A percentile compares a stretch with the other conserved stretches of the same genome.
Evolutionary conservation across 2,797 vertebrate species (phyloP).

Genomic region (Ceyx erithaca): DNA sequence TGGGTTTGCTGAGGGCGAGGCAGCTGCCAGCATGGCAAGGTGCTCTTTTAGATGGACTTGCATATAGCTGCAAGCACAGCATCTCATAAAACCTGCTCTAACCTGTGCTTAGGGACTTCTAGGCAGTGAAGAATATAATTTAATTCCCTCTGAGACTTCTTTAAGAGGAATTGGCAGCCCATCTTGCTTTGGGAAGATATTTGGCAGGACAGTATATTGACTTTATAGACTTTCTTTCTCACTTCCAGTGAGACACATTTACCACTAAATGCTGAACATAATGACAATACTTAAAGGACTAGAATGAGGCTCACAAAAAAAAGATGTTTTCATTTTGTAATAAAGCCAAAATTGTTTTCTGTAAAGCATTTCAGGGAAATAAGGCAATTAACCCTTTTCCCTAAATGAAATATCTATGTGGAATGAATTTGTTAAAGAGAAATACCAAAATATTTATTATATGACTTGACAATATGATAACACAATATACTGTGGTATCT

Average conservation of each 20-base stretch:
- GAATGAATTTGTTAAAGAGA: background rate
- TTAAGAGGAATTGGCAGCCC: slow-evolving; percentile 58
- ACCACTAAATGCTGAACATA: slow-evolving; percentile 44
- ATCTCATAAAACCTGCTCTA: slow-evolving; percentile 39
- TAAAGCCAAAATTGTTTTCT: slow-evolving; percentile 1
- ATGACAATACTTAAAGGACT: slow-evolving; percentile 38
- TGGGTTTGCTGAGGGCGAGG: slow-evolving; percentile 2
- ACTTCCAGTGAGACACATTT: slow-evolving; percentile 50
- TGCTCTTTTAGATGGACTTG: slow-evolving; percentile 22
- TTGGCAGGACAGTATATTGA: slow-evolving; percentile 70
- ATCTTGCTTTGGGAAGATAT: slow-evolving; percentile 65
- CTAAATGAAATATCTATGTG: background rate
- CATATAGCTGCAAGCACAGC: slow-evolving; percentile 40
- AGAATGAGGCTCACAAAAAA: slow-evolving; percentile 17
- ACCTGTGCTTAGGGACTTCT: slow-evolving; percentile 48
- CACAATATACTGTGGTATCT: background rate
- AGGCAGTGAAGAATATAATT: slow-evolving; percentile 68
- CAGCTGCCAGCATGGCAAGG: slow-evolving; percentile 6
- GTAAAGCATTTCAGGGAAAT: background rate
- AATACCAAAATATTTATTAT: background rate
- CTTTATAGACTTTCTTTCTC: slow-evolving; percentile 64
- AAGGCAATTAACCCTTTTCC: slow-evolving; percentile 10
- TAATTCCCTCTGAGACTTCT: slow-evolving; percentile 69
- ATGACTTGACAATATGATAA: background rate
- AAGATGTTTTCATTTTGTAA: slow-evolving; percentile 39